Conservation (phyloP, 2,113 vertebrate species). For the Pteropus alecto region DNA sequence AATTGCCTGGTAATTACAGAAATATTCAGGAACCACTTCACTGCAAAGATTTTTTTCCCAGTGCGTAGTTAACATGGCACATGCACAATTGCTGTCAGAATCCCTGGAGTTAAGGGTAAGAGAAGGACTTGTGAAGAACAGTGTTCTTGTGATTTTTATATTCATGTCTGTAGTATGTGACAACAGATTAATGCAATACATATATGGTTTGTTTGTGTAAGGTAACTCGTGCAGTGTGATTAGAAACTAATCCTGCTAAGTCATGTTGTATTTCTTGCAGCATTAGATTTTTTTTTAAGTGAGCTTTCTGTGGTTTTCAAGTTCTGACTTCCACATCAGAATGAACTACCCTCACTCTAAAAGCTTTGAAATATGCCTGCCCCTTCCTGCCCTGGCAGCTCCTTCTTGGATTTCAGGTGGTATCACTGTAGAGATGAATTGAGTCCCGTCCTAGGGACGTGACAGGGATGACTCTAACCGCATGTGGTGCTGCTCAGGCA, state of each 20-base stretch:
- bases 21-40: conserved; percentile 57
- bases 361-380: neutral
- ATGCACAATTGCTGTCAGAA: neutral
- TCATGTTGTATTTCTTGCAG: neutral
- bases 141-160: neutral
- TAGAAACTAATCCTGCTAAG: neutral
- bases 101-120: neutral
- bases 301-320: neutral
- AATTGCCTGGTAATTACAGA: conserved; percentile 57
- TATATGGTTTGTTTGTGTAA: neutral
- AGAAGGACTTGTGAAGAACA: neutral
- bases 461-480: neutral
- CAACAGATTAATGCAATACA: neutral
- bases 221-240: neutral
- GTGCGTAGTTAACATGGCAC: neutral
- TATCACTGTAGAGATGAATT: neutral
- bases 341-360: neutral
- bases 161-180: neutral
- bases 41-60: neutral
- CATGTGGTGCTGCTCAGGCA: neutral
- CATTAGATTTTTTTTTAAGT: neutral
- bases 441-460: neutral
- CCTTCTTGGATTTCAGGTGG: neutral
- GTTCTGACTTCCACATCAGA: neutral
- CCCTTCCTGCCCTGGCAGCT: neutral